These are phyloP conservation scores for Chrysemys picta DNA, from an alignment of 2,113 vertebrate species.

Conservation along the genomic window DNA sequence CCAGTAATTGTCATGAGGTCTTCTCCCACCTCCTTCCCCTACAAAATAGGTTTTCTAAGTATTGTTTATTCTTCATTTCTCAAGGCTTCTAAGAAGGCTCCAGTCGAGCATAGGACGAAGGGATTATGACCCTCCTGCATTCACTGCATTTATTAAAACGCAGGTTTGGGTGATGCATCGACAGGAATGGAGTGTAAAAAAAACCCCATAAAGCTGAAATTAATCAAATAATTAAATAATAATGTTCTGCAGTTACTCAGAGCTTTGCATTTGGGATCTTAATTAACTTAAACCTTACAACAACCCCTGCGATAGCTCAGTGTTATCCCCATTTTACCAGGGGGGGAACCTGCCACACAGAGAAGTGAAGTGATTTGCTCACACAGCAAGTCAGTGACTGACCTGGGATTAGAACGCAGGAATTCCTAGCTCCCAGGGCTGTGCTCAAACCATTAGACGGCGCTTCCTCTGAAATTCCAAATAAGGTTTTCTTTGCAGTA, in stretches of 20 bases:
- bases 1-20: not conserved
- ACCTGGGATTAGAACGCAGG: not conserved
- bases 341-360: not conserved
- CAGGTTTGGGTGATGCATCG: not conserved
- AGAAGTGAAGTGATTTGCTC: not conserved
- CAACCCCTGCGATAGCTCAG: not conserved
- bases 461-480: not conserved
- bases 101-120: rapidly evolving
- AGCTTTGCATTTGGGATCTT: not conserved
- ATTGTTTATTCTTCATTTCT: not conserved
- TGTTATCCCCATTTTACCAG: not conserved
- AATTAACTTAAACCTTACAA: not conserved
- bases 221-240: constrained; percentile 23
- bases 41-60: rapidly evolving
- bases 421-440: not conserved
- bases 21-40: not conserved
- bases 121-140: rapidly evolving
- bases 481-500: not conserved
- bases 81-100: not conserved
- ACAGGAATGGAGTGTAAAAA: rapidly evolving
- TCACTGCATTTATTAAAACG: not conserved
- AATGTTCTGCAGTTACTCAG: not conserved
- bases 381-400: rapidly evolving
- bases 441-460: not conserved
- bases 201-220: not conserved